These are phyloP conservation scores for Eudemis profundana DNA, from an alignment of 2,888 invertebrate species.

Conservation along the genomic window DNA sequence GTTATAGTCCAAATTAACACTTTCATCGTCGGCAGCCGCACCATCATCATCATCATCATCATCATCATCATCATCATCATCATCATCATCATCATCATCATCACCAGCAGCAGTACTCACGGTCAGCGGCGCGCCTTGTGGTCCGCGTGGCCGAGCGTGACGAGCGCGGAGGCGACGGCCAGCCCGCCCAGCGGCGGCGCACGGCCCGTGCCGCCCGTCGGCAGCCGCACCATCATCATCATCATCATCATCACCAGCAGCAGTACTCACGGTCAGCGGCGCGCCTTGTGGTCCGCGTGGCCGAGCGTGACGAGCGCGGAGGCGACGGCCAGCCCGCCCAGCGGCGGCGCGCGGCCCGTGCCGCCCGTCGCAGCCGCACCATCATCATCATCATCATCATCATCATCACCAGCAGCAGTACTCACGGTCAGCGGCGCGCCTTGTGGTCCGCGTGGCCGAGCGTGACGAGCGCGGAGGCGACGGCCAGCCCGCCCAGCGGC, in stretches of 20 bases:
- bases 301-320: conserved; percentile 96
- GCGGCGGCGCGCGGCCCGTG: conserved; percentile 92
- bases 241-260: too few relatives aligned
- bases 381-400: too few relatives aligned
- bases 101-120: too few relatives aligned
- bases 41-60: too few relatives aligned
- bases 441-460: conserved; percentile 91
- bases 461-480: conserved; percentile 86
- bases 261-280: conserved; percentile 18
- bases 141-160: conserved; percentile 90
- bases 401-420: too few relatives aligned
- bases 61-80: conserved; percentile 84
- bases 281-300: conserved; percentile 69
- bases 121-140: conserved; percentile 5
- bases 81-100: conserved; percentile 96
- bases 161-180: conserved; percentile 59
- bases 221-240: too few relatives aligned
- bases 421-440: conserved; percentile 5
- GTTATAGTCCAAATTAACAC: not conserved
- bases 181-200: not conserved
- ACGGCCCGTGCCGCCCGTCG: not conserved
- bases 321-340: conserved; percentile 93
- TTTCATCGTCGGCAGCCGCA: too few relatives aligned
- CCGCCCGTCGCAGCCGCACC: conserved; percentile 94
- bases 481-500: not conserved